Percentiles rank a stretch among this genome's conserved stretches.
Conservation (phyloP, 2,797 vertebrate genomes). For the Eidolon dupreanum region DNA sequence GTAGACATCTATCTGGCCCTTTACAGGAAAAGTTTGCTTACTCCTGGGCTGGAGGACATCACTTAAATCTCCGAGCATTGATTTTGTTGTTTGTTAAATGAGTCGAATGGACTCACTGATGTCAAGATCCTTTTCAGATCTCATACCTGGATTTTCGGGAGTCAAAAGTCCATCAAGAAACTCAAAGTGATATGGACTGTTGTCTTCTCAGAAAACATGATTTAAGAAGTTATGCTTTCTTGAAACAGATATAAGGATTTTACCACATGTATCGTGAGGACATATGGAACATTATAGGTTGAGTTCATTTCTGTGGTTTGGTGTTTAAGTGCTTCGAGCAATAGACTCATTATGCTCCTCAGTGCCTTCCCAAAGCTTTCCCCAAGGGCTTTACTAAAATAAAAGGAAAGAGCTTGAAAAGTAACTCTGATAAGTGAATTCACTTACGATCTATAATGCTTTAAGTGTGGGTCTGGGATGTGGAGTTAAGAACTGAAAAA, state of each 20-base stretch:
- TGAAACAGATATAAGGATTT: conserved; percentile 19
- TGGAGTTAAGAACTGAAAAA: conserved; percentile 58
- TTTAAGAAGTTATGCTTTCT: conserved; percentile 22
- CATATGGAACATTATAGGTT: not conserved
- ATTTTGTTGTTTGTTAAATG: conserved; percentile 40
- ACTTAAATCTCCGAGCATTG: not conserved
- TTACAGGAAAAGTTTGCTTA: conserved; percentile 26
- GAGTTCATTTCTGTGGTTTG: conserved; percentile 59
- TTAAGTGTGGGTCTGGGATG: not conserved
- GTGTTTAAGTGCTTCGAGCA: conserved; percentile 26
- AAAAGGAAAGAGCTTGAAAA: conserved; percentile 15
- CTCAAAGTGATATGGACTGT: not conserved
- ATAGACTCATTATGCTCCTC: not conserved
- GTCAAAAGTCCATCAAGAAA: conserved; percentile 17
- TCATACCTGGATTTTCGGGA: not conserved
- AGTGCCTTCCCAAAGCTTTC: not conserved
- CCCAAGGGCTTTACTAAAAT: conserved; percentile 46
- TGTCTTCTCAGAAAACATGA: conserved; percentile 42
- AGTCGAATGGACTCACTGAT: conserved; percentile 3
- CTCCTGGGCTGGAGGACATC: not conserved
- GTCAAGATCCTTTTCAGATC: not conserved
- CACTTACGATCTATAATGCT: conserved; percentile 31
- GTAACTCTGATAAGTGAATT: conserved; percentile 53
- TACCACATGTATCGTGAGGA: conserved; percentile 1
- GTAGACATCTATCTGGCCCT: not conserved